Conservation (phyloP, 2,797 vertebrate genomes). For the Gallinago stenura region DNA sequence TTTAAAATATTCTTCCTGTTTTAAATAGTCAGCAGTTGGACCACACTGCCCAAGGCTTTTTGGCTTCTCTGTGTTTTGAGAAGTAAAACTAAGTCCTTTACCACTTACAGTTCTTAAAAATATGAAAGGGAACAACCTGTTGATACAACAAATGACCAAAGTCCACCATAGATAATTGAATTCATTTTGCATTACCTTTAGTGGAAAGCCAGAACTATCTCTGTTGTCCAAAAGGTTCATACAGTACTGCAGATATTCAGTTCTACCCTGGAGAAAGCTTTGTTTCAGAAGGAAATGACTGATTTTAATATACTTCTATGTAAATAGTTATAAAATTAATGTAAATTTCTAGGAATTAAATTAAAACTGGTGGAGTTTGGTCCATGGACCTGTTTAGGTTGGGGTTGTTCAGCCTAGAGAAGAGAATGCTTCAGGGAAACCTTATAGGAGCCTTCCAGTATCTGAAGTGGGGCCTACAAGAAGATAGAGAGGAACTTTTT, state of each 20-base stretch:
- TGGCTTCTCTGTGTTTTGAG: neutral
- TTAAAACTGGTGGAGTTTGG: neutral
- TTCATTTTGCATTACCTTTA: neutral
- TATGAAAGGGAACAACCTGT: neutral
- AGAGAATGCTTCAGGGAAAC: too few species aligned
- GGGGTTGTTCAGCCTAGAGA: too few species aligned
- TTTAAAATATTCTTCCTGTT: neutral
- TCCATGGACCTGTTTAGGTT: too few species aligned
- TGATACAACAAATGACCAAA: neutral
- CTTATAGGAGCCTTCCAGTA: too few species aligned
- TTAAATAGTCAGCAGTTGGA: neutral
- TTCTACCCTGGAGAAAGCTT: neutral
- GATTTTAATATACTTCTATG: neutral
- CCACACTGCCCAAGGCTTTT: neutral
- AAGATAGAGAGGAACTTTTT: too few species aligned
- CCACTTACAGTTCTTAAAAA: neutral
- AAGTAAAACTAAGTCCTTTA: neutral
- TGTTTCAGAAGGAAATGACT: conserved; percentile 3
- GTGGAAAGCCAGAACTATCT: neutral
- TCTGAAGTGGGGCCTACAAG: too few species aligned
- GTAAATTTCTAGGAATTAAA: neutral
- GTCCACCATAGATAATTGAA: neutral
- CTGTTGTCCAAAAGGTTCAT: neutral
- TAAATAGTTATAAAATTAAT: neutral
- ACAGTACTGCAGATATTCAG: neutral